Evolutionary conservation across 2,888 invertebrate genomes (phyloP).

Genomic region (Neria commutata): DNA sequence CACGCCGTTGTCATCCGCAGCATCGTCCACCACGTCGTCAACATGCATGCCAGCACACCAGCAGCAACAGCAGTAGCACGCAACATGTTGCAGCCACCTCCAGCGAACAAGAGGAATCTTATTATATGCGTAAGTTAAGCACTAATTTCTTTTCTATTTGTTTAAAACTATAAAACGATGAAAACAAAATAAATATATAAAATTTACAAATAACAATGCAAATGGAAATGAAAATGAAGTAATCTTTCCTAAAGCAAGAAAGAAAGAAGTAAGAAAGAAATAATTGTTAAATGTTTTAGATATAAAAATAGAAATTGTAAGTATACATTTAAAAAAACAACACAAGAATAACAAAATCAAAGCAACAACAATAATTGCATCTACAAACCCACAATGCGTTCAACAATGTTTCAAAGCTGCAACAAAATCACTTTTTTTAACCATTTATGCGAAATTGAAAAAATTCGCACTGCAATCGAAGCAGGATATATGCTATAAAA

Average conservation of each 20-base stretch:
- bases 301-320: conserved; percentile 5
- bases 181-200: neutral
- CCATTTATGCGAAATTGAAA: too few species aligned
- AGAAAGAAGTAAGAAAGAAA: neutral
- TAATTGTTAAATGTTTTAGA: conserved; percentile 15
- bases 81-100: conserved; percentile 8
- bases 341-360: neutral
- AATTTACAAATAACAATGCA: too few species aligned
- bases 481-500: too few species aligned
- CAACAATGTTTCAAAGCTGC: too few species aligned
- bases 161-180: neutral
- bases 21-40: conserved; percentile 30
- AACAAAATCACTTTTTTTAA: too few species aligned
- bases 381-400: too few species aligned
- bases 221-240: too few species aligned
- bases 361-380: too few species aligned
- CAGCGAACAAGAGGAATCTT: neutral
- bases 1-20: conserved; percentile 22
- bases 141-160: neutral
- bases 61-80: conserved; percentile 1
- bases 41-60: conserved; percentile 39
- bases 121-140: neutral
- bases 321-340: neutral
- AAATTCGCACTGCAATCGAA: too few species aligned
- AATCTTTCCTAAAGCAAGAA: too few species aligned